Conservation (phyloP, 2,888 invertebrate genomes). For the Platerodrilus igneus region DNA sequence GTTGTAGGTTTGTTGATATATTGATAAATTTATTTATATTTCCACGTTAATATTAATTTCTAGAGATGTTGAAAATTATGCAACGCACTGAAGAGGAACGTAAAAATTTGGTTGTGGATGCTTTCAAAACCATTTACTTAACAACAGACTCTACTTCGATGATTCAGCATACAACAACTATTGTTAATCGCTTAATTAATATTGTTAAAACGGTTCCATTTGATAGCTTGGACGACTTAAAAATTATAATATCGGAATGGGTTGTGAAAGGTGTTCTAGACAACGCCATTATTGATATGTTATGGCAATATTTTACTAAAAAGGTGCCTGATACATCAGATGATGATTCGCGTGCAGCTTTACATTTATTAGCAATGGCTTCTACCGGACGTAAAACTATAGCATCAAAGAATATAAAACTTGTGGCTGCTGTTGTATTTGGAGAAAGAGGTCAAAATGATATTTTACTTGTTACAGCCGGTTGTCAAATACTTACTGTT, state of each 20-base stretch:
- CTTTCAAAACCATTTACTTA: constrained; percentile 70
- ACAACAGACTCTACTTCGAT: constrained; percentile 51
- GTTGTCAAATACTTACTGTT: constrained; percentile 56
- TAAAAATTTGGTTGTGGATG: constrained; percentile 70
- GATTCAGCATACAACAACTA: constrained; percentile 51
- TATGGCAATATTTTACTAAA: constrained; percentile 78
- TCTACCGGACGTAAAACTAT: constrained; percentile 46
- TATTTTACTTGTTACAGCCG: constrained; percentile 54
- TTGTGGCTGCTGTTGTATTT: constrained; percentile 69
- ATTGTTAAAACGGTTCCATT: constrained; percentile 54
- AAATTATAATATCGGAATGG: constrained; percentile 60
- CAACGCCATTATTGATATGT: constrained; percentile 53
- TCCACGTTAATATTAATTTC: constrained; percentile 13
- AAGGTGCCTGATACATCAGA: constrained; percentile 61
- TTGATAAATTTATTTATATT: constrained; percentile 4
- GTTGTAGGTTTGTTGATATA: constrained; percentile 47
- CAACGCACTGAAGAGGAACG: constrained; percentile 74
- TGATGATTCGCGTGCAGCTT: constrained; percentile 67
- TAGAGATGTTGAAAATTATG: constrained; percentile 72
- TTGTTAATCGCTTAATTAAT: constrained; percentile 57
- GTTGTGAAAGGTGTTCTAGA: constrained; percentile 55
- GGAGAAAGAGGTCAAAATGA: constrained; percentile 51
- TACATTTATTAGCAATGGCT: constrained; percentile 75
- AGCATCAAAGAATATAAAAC: constrained; percentile 62
- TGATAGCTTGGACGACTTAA: constrained; percentile 59